A percentile compares a stretch with the other conserved stretches of the same genome.
Evolutionary conservation across 1,140 invertebrate genomes (phyloP).

Genomic region (Caenorhabditis remanei): DNA sequence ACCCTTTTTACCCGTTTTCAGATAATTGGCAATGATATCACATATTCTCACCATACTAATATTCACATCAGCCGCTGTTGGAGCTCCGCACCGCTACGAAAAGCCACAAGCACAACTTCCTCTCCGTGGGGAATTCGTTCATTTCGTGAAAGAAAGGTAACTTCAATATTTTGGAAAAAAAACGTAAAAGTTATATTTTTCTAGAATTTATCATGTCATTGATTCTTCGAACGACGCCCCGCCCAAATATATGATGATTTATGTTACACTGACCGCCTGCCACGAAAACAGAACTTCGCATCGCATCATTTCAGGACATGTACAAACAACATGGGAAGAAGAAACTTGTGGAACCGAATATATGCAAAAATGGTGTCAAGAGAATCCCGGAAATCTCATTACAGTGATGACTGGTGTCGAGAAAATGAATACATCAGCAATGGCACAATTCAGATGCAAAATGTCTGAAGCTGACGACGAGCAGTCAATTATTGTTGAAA

Average conservation of each 20-base stretch:
- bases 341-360: not conserved
- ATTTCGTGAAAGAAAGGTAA: not conserved
- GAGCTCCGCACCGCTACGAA: not conserved
- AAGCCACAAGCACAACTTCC: not conserved
- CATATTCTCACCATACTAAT: not conserved
- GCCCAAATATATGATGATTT: not conserved
- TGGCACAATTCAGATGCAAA: not conserved
- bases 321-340: not conserved
- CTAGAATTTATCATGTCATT: not conserved
- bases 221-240: not conserved
- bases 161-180: not conserved
- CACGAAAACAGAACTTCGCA: not conserved
- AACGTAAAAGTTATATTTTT: not conserved
- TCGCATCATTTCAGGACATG: not conserved
- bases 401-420: not conserved
- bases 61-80: not conserved
- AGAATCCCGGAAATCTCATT: not conserved
- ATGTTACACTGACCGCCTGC: not conserved
- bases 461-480: not conserved
- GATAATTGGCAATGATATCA: not conserved
- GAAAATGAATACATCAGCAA: not conserved
- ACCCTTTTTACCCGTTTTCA: not conserved
- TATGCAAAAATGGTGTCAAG: slow-evolving; percentile 4
- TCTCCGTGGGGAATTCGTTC: not conserved
- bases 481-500: not conserved